phyloP scores from a whole-genome alignment of 2,797 vertebrate species.

The Macropodus opercularis region DNA sequence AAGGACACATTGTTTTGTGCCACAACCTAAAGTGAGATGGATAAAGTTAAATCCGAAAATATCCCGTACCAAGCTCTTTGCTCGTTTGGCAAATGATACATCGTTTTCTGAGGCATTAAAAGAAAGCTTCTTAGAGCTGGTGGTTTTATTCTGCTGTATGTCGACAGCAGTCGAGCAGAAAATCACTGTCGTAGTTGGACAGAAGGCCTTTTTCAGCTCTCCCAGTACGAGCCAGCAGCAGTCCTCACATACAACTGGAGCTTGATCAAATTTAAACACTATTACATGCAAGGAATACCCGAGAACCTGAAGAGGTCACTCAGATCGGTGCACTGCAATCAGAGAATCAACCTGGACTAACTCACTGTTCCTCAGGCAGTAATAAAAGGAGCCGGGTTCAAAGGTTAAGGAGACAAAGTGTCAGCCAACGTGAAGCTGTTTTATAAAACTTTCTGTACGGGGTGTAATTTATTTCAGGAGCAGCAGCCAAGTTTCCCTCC shows the following conservation, averaged over 20 bases:
- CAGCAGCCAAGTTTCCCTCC: slow-evolving; percentile 35
- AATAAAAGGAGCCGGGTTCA: no score
- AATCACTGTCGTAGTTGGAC: slow-evolving; percentile 6
- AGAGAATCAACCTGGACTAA: no score
- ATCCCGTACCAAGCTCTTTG: slow-evolving; percentile 27
- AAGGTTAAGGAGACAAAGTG: no score
- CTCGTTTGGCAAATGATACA: slow-evolving; percentile 26
- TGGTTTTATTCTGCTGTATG: slow-evolving; percentile 27
- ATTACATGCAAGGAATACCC: no score
- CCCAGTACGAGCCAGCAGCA: no score
- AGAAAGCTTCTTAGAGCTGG: slow-evolving; percentile 37
- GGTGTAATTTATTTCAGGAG: slow-evolving; percentile 49
- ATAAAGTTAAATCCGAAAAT: slow-evolving; percentile 40
- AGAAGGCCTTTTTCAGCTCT: slow-evolving; percentile 12
- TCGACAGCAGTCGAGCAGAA: slow-evolving; percentile 6
- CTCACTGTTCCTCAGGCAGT: no score
- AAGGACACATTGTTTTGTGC: slow-evolving; percentile 9
- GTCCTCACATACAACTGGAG: not conserved
- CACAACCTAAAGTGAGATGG: slow-evolving; percentile 23
- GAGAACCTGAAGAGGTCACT: no score
- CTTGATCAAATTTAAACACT: not conserved
- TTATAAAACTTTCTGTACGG: no score
- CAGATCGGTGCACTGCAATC: no score
- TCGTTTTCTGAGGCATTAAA: slow-evolving; percentile 20
- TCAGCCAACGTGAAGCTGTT: no score